Evolutionary conservation across 2,888 invertebrate species (phyloP), one percentile per base, ranked within the genome.

Genomic region (Adela reaumurella): DNA sequence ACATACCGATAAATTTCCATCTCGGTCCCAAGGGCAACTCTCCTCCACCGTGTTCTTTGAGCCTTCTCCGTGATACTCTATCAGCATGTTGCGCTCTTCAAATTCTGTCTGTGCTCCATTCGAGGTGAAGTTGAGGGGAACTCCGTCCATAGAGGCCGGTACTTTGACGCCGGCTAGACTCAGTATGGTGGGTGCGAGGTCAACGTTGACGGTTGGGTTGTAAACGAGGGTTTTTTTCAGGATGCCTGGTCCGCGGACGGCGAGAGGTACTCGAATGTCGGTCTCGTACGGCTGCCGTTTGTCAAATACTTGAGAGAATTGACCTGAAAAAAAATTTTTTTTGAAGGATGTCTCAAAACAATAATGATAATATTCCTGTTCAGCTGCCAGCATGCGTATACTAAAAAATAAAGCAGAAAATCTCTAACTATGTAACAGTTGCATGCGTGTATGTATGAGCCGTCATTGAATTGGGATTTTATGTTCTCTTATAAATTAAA

Each of bases 221-320:
- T 65, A 61, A 52, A 83, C 68, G 1, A 72, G 58, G 0, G 66
- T 61, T 46, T 81, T 81, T 20, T 68, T 68, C 11, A 61, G 59
- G 11, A 93, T 70, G 2, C 78, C 78, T 0, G 95, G 94, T 0
- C 93, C 95, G 45, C 87, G 78, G 2, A 96, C 83, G 45, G 94
- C 60, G 3, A 96, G 74, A 0, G 95, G 95, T 0, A 96, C 87
- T 56, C 87, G 83, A 43, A 94, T 87, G 62, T 96, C 96, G 0
- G 92, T 88, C 63, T 96, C 94, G 67, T 96, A 96, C 0, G 92
- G 90, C 59, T 94, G 93, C 1, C 95, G 79, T 63, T 96, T 96
- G 68, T 96, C 95, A 72, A 86, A 87, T 0, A 93, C 89, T 72
- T 92, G 85, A 2, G 90, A 86, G 69, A 93, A 94, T 73, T 95